Evolutionary conservation across 37 sponge, comb jelly and placozoan genomes (phyloP).

Genomic region (Beroe ovata): DNA sequence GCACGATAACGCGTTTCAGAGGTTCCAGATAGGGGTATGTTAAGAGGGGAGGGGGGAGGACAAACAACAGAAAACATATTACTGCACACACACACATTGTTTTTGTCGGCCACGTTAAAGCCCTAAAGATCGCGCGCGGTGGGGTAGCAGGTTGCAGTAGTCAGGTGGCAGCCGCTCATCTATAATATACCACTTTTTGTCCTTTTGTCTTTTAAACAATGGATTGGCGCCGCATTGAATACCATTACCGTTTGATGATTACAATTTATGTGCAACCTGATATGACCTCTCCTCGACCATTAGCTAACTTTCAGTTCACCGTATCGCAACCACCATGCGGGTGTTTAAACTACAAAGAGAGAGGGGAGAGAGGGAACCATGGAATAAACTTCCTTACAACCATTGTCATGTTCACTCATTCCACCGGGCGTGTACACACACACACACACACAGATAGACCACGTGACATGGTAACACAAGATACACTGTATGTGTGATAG

Average conservation of each 20-base stretch:
- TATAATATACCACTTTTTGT: conserved; percentile 65
- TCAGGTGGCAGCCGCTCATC: conserved; percentile 44
- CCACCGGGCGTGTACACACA: no score
- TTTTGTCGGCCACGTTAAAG: conserved; percentile 46
- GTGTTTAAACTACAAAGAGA: no score
- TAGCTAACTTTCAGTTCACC: conserved; percentile 56
- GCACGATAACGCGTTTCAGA: no score
- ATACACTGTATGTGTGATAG: no score
- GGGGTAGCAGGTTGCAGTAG: no score
- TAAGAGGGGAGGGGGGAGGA: background rate
- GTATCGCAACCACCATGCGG: background rate
- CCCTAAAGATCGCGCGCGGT: conserved; percentile 36
- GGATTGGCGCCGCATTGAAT: conserved; percentile 57
- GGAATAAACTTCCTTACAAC: no score
- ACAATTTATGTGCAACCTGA: conserved; percentile 63
- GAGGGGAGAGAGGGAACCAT: no score
- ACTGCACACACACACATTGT: conserved; percentile 43
- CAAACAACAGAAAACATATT: background rate
- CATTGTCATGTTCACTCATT: no score
- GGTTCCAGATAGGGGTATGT: no score
- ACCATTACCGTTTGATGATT: conserved; percentile 66
- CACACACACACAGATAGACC: no score
- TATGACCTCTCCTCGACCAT: conserved; percentile 2
- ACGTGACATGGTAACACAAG: no score
- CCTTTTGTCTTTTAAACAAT: conserved; percentile 66